These are phyloP conservation scores for Micrasema minimum DNA, from an alignment of 1,140 invertebrate species.

Conservation along the genomic window DNA sequence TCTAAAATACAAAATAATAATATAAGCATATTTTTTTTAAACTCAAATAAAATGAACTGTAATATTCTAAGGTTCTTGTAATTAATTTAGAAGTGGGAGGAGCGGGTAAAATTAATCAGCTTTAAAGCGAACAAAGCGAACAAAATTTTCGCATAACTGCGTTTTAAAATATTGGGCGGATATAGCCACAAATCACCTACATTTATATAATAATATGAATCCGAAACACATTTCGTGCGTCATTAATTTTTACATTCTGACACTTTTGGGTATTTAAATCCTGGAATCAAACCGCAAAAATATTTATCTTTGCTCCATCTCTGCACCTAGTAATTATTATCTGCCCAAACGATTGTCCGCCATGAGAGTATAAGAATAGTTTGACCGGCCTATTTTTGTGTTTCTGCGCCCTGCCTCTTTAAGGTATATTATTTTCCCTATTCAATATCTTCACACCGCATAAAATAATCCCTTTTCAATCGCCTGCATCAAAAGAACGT, in stretches of 20 bases:
- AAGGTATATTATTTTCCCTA: slow-evolving; percentile 15
- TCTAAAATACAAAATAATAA: too few relatives aligned
- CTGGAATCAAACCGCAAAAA: slow-evolving; percentile 23
- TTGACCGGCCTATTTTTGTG: slow-evolving; percentile 5
- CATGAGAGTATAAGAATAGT: background rate
- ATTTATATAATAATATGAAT: slow-evolving; percentile 22
- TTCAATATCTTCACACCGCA: slow-evolving; percentile 26
- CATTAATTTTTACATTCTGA: slow-evolving; percentile 23
- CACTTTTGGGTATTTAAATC: slow-evolving; percentile 10
- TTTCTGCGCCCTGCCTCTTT: slow-evolving; percentile 1
- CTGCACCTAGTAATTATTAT: slow-evolving; percentile 46
- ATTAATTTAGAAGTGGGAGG: too few relatives aligned
- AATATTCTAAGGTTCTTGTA: too few relatives aligned
- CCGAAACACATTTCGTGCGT: slow-evolving; percentile 19
- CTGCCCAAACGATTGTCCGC: slow-evolving; percentile 24
- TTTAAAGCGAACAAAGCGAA: too few relatives aligned
- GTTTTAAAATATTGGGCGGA: slow-evolving; percentile 8
- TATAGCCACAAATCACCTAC: slow-evolving; percentile 20
- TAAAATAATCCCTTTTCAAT: slow-evolving; percentile 37
- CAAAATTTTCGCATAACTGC: too few relatives aligned
- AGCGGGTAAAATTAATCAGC: too few relatives aligned
- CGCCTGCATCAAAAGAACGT: slow-evolving; percentile 16
- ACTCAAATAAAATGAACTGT: too few relatives aligned
- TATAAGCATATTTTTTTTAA: too few relatives aligned
- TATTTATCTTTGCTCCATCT: slow-evolving; percentile 40